Percentiles rank a stretch among this genome's conserved stretches.
These are phyloP conservation scores for Eucera pruinosa DNA, from an alignment of 2,888 invertebrate genomes.

Conservation along the genomic window DNA sequence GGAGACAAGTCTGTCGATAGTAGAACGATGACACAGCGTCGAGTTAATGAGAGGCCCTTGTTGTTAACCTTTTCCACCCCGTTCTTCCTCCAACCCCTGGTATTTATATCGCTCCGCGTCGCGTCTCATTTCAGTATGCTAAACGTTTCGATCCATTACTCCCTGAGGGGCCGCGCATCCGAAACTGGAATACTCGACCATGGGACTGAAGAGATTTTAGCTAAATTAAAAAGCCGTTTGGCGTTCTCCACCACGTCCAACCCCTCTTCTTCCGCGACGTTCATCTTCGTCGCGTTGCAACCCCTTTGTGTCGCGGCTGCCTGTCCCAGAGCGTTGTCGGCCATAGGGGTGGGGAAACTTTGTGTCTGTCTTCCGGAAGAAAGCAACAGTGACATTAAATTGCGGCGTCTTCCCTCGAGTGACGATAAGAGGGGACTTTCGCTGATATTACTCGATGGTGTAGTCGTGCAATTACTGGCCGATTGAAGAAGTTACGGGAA, in stretches of 20 bases:
- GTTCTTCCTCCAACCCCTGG: background rate
- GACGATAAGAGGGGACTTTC: constrained; percentile 32
- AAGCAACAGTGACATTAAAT: constrained; percentile 46
- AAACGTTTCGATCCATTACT: constrained; percentile 28
- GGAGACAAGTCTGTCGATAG: constrained; percentile 4
- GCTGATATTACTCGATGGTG: constrained; percentile 12
- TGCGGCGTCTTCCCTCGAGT: constrained; percentile 23
- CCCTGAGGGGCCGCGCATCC: constrained; percentile 6
- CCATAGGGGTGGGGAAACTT: background rate
- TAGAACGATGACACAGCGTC: background rate
- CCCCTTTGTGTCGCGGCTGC: constrained; percentile 6
- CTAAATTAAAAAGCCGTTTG: constrained; percentile 69
- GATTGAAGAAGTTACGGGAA: constrained; percentile 8
- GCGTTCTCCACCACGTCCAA: constrained; percentile 8
- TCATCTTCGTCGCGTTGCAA: background rate
- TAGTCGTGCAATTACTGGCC: constrained; percentile 22
- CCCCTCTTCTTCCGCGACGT: background rate
- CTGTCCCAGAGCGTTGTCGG: constrained; percentile 14
- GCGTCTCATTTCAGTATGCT: constrained; percentile 1
- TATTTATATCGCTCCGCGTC: constrained; percentile 2
- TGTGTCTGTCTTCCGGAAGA: constrained; percentile 41
- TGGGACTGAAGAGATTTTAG: constrained; percentile 65
- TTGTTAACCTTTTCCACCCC: constrained; percentile 14
- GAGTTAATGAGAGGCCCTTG: constrained; percentile 31
- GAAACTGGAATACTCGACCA: constrained; percentile 25